Evolutionary conservation across 1,140 invertebrate genomes (phyloP), one percentile per base, ranked within the genome.

Genomic region (Monomorium pharaonis): DNA sequence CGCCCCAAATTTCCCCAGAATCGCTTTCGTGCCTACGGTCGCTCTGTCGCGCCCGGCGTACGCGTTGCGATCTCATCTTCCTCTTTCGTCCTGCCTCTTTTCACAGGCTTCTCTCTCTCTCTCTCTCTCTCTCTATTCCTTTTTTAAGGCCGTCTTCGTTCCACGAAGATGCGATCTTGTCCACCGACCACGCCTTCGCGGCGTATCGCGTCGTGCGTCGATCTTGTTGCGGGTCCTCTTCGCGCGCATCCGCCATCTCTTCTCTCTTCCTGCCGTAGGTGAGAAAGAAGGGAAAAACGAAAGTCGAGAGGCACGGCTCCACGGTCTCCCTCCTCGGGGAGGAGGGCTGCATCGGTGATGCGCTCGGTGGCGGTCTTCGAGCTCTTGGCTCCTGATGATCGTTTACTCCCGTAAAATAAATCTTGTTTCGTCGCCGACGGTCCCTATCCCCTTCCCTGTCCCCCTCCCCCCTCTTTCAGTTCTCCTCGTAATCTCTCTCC

Each of bases 101-200:
- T 16, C 30, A 5, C 21, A n/a, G n/a, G 18, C 33, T 33, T 54
- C 24, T 21, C 14, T 54, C 54, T 58, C 58, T 51, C 37, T 74
- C 21, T 65, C 60, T 60, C 60, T 27, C 10, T 37, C 18, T 10
- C 33, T 67, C 67, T n/a, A 10, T 80, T 77, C 21, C 10, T 54
- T 75, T 88, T 78, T 74, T 84, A 88, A 60, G 42, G 89, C 86
- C 16, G 84, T 88, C 88, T 92, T 88, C 90, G 91, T 91, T 90
- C 80, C 86, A 88, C 88, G 92, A 92, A 92, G 92, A 92, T 92
- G 91, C 92, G 90, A 93, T 93, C 92, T 93, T 91, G 92, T 92
- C 91, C 89, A 92, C 92, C 88, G 89, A 91, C 92, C 91, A 92
- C 91, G 92, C 91, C 89, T 92, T 91, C 89, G 74, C 88, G 88